phyloP scores from a whole-genome alignment of 2,797 vertebrate species.

The Hemitrygon akajei region DNA sequence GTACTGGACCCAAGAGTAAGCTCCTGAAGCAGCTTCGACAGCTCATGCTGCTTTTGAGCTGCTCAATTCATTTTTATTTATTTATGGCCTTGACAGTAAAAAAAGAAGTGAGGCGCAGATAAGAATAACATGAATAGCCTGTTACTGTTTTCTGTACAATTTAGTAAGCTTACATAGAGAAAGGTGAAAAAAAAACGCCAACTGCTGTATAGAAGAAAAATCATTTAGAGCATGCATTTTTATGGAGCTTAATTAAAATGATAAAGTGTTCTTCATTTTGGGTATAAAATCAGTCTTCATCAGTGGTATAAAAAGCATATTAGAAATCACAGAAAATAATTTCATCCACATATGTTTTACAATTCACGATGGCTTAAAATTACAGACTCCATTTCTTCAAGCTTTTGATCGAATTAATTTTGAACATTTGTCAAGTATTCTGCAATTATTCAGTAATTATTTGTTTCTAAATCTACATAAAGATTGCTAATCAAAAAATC shows the following conservation, averaged over 20 bases:
- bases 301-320: neutral
- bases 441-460: neutral
- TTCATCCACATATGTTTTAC: neutral
- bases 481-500: neutral
- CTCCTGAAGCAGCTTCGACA: neutral
- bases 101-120: neutral
- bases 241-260: neutral
- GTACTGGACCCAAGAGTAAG: neutral
- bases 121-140: neutral
- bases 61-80: neutral
- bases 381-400: neutral
- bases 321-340: neutral
- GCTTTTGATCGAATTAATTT: neutral
- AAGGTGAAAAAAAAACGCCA: neutral
- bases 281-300: neutral
- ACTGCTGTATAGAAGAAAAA: neutral
- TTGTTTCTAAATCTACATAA: neutral
- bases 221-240: neutral
- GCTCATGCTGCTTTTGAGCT: neutral
- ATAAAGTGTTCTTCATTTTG: neutral
- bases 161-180: neutral
- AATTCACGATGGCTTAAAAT: neutral
- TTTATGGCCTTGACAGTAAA: neutral
- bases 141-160: neutral
- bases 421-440: neutral